A percentile compares a stretch with the other conserved stretches of the same genome.
These are phyloP conservation scores for Paradoxurus hermaphroditus DNA, from an alignment of 2,113 vertebrate species.

Conservation along the genomic window DNA sequence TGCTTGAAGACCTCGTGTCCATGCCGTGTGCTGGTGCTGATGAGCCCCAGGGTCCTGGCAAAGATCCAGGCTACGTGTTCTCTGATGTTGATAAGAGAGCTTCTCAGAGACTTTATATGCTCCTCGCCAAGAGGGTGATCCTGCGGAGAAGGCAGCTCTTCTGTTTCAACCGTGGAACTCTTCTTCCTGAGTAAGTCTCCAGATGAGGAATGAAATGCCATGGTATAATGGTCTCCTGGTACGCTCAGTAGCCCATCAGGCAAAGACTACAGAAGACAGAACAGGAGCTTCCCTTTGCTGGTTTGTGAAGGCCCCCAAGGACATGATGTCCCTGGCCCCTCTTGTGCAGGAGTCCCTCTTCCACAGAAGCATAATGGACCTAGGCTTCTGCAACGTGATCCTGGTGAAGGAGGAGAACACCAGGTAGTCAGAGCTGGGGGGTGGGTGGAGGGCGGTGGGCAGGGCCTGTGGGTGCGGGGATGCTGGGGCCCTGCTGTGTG, in stretches of 20 bases:
- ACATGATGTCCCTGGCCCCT: neutral
- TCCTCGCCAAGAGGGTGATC: neutral
- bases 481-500: neutral
- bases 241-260: neutral
- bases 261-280: neutral
- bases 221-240: neutral
- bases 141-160: neutral
- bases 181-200: neutral
- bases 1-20: neutral
- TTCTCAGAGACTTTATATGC: neutral
- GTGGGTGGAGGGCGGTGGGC: neutral
- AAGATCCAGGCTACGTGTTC: neutral
- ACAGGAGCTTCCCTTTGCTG: neutral
- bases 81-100: neutral
- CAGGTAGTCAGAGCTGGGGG: conserved; percentile 70
- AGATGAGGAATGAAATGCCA: neutral
- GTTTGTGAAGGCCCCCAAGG: neutral
- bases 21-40: neutral
- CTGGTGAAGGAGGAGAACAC: conserved; percentile 81
- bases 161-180: neutral
- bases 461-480: neutral
- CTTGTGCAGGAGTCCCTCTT: conserved; percentile 74
- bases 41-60: neutral
- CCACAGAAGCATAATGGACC: conserved; percentile 58
- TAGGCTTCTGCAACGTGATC: conserved; percentile 74